phyloP scores from a whole-genome alignment of 2,888 invertebrate species.

The Diarsia brunnea region DNA sequence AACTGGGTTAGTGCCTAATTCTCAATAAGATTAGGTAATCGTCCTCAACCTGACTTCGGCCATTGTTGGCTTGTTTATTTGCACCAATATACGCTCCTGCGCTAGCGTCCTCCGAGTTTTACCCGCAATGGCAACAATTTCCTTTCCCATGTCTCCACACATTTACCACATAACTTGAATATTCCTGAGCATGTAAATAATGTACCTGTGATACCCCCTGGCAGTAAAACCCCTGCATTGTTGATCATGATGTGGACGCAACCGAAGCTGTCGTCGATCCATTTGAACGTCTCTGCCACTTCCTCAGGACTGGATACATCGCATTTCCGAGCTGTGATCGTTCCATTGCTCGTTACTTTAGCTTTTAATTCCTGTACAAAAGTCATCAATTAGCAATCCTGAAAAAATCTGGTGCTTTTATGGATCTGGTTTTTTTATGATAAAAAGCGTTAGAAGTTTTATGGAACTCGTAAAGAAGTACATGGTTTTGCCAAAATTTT shows the following conservation, averaged over 20 bases:
- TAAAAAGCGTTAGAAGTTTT: neutral
- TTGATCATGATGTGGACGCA: slow-evolving; percentile 74
- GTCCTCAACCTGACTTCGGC: neutral
- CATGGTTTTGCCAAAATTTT: neutral
- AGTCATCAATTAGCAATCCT: neutral
- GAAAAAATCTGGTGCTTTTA: too few relatives aligned
- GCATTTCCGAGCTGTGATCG: slow-evolving; percentile 70
- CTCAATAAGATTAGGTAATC: neutral
- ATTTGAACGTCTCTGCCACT: slow-evolving; percentile 70
- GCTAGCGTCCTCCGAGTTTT: neutral
- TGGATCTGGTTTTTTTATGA: too few relatives aligned
- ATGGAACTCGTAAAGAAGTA: neutral
- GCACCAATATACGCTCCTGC: neutral
- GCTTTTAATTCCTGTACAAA: slow-evolving; percentile 63
- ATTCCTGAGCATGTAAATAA: neutral
- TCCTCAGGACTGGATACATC: slow-evolving; percentile 71
- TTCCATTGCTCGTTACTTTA: slow-evolving; percentile 60
- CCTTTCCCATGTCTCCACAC: neutral
- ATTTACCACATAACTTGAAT: neutral
- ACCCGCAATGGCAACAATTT: neutral
- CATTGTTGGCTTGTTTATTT: neutral
- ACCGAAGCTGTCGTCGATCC: slow-evolving; percentile 70
- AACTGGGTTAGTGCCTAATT: neutral
- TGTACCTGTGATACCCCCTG: slow-evolving; percentile 72
- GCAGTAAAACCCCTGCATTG: slow-evolving; percentile 73